Percentiles rank a stretch among this genome's conserved stretches.
Conservation (phyloP, 2,797 vertebrate genomes). For the Austrolebias charrua region DNA sequence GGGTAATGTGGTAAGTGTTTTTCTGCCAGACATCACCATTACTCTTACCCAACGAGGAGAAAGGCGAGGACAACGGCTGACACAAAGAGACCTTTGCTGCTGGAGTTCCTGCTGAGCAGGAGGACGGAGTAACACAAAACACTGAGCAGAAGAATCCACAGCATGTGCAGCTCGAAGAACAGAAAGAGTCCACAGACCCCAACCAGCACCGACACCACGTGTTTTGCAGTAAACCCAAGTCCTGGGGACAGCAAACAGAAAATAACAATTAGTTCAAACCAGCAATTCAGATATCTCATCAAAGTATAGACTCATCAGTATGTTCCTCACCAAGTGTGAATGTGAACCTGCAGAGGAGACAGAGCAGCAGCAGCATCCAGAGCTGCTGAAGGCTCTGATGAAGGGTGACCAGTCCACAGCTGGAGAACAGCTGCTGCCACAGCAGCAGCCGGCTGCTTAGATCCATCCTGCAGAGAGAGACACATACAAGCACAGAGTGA, state of each 20-base stretch:
- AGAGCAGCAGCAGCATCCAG: slow-evolving; percentile 89
- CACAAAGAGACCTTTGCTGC: slow-evolving; percentile 84
- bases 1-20: too few species aligned
- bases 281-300: not conserved
- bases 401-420: slow-evolving; percentile 85
- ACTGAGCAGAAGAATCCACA: slow-evolving; percentile 89
- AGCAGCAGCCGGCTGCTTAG: slow-evolving; percentile 80
- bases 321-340: slow-evolving; percentile 84
- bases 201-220: slow-evolving; percentile 75
- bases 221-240: slow-evolving; percentile 76
- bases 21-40: not conserved
- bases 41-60: slow-evolving; percentile 86
- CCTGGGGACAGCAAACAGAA: slow-evolving; percentile 28
- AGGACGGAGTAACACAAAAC: slow-evolving; percentile 87
- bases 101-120: slow-evolving; percentile 82
- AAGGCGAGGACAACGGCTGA: slow-evolving; percentile 88
- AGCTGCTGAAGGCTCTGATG: slow-evolving; percentile 89
- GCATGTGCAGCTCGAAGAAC: slow-evolving; percentile 88
- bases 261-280: not conserved
- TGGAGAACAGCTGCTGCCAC: slow-evolving; percentile 83
- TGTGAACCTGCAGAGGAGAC: slow-evolving; percentile 82
- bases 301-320: not conserved
- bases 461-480: slow-evolving; percentile 66
- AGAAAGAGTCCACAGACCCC: slow-evolving; percentile 87
- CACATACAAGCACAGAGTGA: too few species aligned